Percentiles rank a stretch among this genome's conserved stretches.
These are phyloP conservation scores for Lucifuga dentata DNA, from an alignment of 2,113 vertebrate species.

Conservation along the genomic window DNA sequence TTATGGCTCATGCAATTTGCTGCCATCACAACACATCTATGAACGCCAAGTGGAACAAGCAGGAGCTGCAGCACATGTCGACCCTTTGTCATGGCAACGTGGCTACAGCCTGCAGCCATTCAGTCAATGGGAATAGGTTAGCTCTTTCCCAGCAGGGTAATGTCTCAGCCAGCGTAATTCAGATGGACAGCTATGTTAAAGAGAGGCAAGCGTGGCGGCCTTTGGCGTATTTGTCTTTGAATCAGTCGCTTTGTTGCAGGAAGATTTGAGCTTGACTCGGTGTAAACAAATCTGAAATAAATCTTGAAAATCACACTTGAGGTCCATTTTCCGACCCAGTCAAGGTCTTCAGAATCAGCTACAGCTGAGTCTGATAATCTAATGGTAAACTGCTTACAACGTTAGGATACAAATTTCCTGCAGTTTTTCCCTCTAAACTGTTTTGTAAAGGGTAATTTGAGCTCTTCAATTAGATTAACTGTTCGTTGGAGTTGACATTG, in stretches of 20 bases:
- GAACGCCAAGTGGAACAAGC: slow-evolving; percentile 35
- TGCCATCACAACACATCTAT: slow-evolving; percentile 73
- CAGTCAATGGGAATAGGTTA: slow-evolving; percentile 34
- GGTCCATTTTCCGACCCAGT: slow-evolving; percentile 5
- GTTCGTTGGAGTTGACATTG: slow-evolving; percentile 6
- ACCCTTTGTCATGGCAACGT: slow-evolving; percentile 75
- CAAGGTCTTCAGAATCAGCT: slow-evolving; percentile 12
- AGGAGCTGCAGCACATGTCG: slow-evolving; percentile 43
- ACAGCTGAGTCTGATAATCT: not conserved
- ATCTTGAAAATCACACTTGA: slow-evolving; percentile 10
- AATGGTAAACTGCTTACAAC: slow-evolving; percentile 11
- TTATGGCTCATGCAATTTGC: slow-evolving; percentile 48
- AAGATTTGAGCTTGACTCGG: not conserved
- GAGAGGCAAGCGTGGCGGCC: slow-evolving; percentile 28
- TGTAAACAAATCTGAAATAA: not conserved
- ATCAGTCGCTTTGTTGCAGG: slow-evolving; percentile 23
- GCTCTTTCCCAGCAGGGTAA: slow-evolving; percentile 52
- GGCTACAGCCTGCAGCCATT: slow-evolving; percentile 47
- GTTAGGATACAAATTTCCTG: not conserved
- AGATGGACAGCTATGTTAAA: slow-evolving; percentile 54
- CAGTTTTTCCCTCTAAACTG: not conserved
- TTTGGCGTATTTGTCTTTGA: slow-evolving; percentile 32
- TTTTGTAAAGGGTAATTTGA: slow-evolving; percentile 26
- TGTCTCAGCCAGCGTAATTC: slow-evolving; percentile 56
- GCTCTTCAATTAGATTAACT: slow-evolving; percentile 42